Evolutionary conservation across 1,140 invertebrate genomes (phyloP).

Genomic region (Lordiphosa clarofinis): DNA sequence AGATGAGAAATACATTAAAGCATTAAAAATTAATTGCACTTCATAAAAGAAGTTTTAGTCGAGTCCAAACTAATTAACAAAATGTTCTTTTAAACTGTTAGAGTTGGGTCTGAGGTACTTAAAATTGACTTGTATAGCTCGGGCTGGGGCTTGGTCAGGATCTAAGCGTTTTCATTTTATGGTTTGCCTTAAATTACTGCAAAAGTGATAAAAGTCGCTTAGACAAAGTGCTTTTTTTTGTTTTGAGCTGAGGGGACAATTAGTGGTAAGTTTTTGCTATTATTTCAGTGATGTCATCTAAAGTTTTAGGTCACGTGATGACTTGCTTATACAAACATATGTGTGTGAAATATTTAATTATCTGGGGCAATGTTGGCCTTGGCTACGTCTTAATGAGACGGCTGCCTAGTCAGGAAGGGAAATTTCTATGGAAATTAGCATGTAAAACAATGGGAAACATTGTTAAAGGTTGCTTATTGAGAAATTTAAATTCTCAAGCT

Average conservation of each 20-base stretch:
- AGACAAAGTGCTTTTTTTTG: conserved; percentile 34
- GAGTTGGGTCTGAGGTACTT: conserved; percentile 36
- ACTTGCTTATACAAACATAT: conserved; percentile 11
- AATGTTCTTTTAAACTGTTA: conserved; percentile 53
- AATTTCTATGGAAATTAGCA: conserved; percentile 53
- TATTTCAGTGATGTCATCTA: conserved; percentile 52
- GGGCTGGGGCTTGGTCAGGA: conserved; percentile 18
- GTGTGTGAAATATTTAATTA: conserved; percentile 26
- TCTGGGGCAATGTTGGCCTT: conserved; percentile 31
- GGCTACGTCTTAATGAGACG: conserved; percentile 15
- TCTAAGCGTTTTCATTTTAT: conserved; percentile 22
- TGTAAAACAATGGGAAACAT: conserved; percentile 43
- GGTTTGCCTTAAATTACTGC: conserved; percentile 47
- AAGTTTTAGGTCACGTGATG: conserved; percentile 25
- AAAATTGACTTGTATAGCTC: conserved; percentile 53
- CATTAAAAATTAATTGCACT: conserved; percentile 23
- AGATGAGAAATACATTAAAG: conserved; percentile 14
- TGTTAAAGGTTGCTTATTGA: too few relatives aligned
- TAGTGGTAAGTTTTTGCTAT: conserved; percentile 42
- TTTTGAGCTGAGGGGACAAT: conserved; percentile 28
- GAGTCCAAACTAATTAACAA: conserved; percentile 43
- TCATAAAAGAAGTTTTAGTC: conserved; percentile 8
- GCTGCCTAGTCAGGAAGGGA: conserved; percentile 22
- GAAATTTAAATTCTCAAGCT: too few relatives aligned
- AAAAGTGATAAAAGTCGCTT: conserved; percentile 51